Base-by-base conservation (phyloP, 2,888 invertebrate species). In the Hypomecis punctinalis region DNA sequence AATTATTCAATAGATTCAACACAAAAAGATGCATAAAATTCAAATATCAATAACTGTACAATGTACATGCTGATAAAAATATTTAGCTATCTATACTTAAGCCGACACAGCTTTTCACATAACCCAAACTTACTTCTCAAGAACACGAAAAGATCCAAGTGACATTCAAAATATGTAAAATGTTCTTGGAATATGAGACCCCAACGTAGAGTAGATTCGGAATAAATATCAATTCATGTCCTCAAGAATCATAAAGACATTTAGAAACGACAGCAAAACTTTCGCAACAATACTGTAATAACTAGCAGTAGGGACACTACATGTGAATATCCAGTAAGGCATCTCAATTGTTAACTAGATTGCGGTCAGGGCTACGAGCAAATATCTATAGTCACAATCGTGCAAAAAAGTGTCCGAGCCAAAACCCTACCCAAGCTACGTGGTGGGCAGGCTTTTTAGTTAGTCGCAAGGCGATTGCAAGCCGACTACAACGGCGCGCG, bases 161-260 rank as follows among this genome's bases (percentile, higher is more conserved):
- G 36, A 45, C 55, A 55, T 48, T 36, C 42, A 8, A 51, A 49
- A 52, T 43, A 51, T 51, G 43, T 47, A 63, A 23, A 77, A 78
- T 60, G 79, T 73, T 77, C 76, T 76, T 74, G 73, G 70, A 70
- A 61, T 60, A 53, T 35, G 42, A 55, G 47, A 8, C 13, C n/a
- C 13, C n/a, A 45, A 48, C 23, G 51, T 66, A 49, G 63, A 67
- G 67, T 71, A 67, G 69, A 76, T 77, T 78, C 72, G 60, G 76
- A 82, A 83, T 86, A 84, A 83, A 87, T 88, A 88, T 83, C 81
- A 86, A 86, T 86, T 86, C 84, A 82, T 72, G 78, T 79, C 78
- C 76, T 73, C 72, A 74, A 76, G 81, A 79, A 81, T 82, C 83
- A 82, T 86, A 86, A 85, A 87, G 83, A 81, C 81, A 82, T 87